Base-by-base conservation (phyloP, 2,888 invertebrate species). In the Drosophila paracracens region DNA sequence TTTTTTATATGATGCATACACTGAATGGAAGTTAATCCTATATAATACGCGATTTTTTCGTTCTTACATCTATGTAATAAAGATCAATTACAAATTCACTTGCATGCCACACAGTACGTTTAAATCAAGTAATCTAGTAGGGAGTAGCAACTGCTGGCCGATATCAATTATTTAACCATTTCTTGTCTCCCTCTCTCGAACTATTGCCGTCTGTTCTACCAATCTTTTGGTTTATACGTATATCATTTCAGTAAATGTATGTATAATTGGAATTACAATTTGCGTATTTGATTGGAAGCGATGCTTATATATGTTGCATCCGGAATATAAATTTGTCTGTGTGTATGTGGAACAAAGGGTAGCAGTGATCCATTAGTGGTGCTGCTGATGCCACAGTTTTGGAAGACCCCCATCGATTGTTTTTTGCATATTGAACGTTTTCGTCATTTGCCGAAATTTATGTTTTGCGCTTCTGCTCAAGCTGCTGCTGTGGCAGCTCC, bases 401-500 rank as follows among this genome's bases (percentile, higher is more conserved):
- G 83, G 89, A 83, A 86, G 83, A 86, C 81, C 58, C 71, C 69
- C 73, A 68, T 83, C 74, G 83, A 83, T 83, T 83, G 89, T 83
- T 70, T 81, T 81, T 77, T 89, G 87, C 74, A 81, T 65, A 40
- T 69, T 77, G 58, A 60, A 62, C 21, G 36, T 25, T n/a, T 46
- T 59, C 35, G 50, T 25, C 27, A 31, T 11, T 51, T 27, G 21
- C 33, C 35, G 18, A 18, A 38, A 43, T 38, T 90, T 93, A 93
- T 53, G 91, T 87, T 84, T 93, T 93, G 38, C 90, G 89, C 79
- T 92, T 93, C 43, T 91, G 91, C 63, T 93, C 93, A 7, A 94
- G 84, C 79, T 95, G 94, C 76, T 95, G 94, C 88, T 94, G 91
- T 83, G 95, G 94, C 88, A 95, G 88, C 78, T 94, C 95, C 69